These are phyloP conservation scores for Petroica traversi DNA, from an alignment of 2,113 vertebrate species.

Conservation along the genomic window DNA sequence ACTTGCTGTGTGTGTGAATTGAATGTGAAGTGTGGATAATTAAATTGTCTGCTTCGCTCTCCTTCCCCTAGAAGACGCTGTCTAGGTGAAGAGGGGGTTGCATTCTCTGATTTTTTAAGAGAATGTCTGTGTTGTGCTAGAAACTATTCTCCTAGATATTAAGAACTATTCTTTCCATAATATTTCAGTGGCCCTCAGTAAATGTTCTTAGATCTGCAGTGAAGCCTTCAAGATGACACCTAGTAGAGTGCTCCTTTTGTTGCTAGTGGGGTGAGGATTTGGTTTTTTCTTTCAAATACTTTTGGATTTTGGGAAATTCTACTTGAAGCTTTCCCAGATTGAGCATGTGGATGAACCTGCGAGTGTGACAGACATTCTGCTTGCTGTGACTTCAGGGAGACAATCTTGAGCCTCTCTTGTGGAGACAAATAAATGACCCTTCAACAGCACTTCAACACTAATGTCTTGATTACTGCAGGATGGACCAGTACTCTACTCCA, in stretches of 20 bases:
- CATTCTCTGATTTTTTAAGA: background rate
- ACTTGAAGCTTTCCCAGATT: background rate
- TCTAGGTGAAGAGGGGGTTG: background rate
- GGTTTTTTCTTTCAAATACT: background rate
- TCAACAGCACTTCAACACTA: background rate
- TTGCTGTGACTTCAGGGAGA: background rate
- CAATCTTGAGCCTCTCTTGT: background rate
- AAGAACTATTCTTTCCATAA: background rate
- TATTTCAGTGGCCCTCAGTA: background rate
- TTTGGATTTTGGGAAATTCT: background rate
- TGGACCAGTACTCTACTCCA: background rate
- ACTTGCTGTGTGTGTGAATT: background rate
- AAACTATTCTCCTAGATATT: background rate
- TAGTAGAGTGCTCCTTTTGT: background rate
- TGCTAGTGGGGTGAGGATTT: background rate
- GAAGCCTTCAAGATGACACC: background rate
- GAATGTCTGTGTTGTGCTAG: background rate
- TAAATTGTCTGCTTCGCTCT: background rate
- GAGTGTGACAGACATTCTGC: background rate
- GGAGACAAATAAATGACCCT: background rate
- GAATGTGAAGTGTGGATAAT: background rate
- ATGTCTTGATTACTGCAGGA: background rate
- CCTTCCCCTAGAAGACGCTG: background rate
- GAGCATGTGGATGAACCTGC: background rate
- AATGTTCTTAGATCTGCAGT: background rate